These are phyloP conservation scores for Coptotermes formosanus DNA, from an alignment of 1,140 invertebrate genomes.

Conservation along the genomic window DNA sequence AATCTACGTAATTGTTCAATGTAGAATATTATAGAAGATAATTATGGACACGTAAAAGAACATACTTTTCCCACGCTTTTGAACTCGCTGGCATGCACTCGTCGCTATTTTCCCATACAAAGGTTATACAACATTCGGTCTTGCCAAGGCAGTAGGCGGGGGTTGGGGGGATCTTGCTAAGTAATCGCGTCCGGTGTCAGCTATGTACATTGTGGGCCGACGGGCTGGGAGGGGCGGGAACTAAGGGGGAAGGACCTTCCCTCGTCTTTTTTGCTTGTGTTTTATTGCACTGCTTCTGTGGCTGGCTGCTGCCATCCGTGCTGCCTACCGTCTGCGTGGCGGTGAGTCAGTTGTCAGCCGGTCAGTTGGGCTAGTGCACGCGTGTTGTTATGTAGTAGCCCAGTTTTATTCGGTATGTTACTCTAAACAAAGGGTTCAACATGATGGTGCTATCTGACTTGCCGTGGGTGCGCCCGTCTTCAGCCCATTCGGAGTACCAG, in stretches of 20 bases:
- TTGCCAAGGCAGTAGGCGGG: neutral
- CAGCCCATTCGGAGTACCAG: conserved; percentile 24
- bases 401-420: neutral
- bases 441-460: conserved; percentile 31
- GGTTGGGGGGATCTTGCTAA: neutral
- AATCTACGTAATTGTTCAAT: too few species aligned
- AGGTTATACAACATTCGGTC: neutral
- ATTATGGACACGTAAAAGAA: too few species aligned
- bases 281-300: conserved; percentile 6
- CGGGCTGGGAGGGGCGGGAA: neutral
- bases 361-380: neutral
- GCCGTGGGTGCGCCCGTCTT: conserved; percentile 29
- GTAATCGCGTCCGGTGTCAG: conserved; percentile 16
- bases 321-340: conserved; percentile 14
- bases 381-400: neutral
- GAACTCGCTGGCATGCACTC: neutral
- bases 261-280: neutral
- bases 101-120: neutral
- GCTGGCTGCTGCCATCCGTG: neutral
- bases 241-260: conserved; percentile 14
- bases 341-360: conserved; percentile 12
- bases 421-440: conserved; percentile 11
- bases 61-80: too few species aligned
- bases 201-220: neutral
- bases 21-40: too few species aligned